Conservation (phyloP, 2,888 invertebrate species). For the Ornithoptera alexandrae region DNA sequence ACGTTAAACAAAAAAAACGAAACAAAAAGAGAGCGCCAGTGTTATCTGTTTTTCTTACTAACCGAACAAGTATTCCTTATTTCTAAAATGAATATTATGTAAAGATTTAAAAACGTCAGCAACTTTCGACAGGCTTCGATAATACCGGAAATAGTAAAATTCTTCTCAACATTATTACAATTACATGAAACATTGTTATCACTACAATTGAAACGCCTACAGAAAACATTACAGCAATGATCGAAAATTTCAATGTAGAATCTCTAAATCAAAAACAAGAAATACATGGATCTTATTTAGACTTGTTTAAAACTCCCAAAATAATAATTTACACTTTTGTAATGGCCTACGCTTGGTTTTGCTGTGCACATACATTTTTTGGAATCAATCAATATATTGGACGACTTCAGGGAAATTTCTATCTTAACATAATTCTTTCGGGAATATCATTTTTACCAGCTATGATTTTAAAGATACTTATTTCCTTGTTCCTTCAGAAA, state of each 20-base stretch:
- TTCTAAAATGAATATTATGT: no score
- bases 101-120: no score
- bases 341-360: constrained; percentile 87
- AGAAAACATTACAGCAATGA: constrained; percentile 52
- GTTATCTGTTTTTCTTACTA: no score
- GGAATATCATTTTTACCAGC: constrained; percentile 63
- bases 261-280: constrained; percentile 37
- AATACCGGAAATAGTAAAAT: no score
- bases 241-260: constrained; percentile 59
- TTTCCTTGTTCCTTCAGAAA: constrained; percentile 55
- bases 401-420: constrained; percentile 87
- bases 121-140: no score
- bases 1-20: no score
- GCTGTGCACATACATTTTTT: constrained; percentile 89
- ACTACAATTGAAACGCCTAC: constrained; percentile 37
- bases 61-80: no score
- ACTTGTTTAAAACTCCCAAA: constrained; percentile 84
- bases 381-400: constrained; percentile 90
- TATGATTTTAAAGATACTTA: constrained; percentile 52
- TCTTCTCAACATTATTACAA: no score
- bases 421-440: constrained; percentile 88
- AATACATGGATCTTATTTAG: constrained; percentile 69
- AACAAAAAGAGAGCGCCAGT: no score
- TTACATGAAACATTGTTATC: no score
- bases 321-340: constrained; percentile 84